phyloP scores from a whole-genome alignment of 2,888 invertebrate genomes.

The Heliconius charithonia region DNA sequence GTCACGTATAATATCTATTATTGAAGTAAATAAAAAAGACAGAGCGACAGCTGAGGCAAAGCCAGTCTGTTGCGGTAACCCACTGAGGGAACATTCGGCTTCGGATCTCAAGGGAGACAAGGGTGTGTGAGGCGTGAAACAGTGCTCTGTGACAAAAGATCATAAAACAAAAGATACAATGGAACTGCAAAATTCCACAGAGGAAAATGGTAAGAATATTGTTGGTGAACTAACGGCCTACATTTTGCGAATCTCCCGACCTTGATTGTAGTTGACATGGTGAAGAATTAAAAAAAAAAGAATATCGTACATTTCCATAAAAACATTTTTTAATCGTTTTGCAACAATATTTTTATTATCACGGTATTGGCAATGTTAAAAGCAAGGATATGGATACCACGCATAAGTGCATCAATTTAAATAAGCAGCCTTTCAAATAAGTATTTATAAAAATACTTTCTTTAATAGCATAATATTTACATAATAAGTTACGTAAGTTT shows the following conservation, averaged over 20 bases:
- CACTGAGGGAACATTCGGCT: conserved; percentile 45
- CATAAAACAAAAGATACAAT: conserved; percentile 50
- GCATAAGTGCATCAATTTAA: not conserved
- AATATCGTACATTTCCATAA: not conserved
- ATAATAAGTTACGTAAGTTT: not conserved
- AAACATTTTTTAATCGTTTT: not conserved
- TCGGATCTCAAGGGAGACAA: conserved; percentile 39
- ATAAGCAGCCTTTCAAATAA: not conserved
- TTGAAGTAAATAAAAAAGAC: conserved; percentile 46
- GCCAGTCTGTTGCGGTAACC: conserved; percentile 54
- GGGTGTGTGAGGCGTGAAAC: conserved; percentile 46
- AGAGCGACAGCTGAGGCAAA: conserved; percentile 47
- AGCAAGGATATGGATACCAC: not conserved
- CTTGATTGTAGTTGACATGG: conserved; percentile 33
- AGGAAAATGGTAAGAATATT: conserved; percentile 55
- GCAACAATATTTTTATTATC: not conserved
- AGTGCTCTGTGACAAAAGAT: conserved; percentile 40
- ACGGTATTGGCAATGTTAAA: not conserved
- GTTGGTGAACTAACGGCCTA: conserved; percentile 54
- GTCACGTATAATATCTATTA: conserved; percentile 45
- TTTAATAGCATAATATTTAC: not conserved
- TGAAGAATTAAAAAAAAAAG: conserved; percentile 25
- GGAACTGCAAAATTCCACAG: conserved; percentile 60
- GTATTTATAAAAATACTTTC: not conserved
- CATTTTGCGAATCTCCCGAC: conserved; percentile 43